phyloP scores from a whole-genome alignment of 2,888 invertebrate genomes.

The Lepidochrysops patricia region DNA sequence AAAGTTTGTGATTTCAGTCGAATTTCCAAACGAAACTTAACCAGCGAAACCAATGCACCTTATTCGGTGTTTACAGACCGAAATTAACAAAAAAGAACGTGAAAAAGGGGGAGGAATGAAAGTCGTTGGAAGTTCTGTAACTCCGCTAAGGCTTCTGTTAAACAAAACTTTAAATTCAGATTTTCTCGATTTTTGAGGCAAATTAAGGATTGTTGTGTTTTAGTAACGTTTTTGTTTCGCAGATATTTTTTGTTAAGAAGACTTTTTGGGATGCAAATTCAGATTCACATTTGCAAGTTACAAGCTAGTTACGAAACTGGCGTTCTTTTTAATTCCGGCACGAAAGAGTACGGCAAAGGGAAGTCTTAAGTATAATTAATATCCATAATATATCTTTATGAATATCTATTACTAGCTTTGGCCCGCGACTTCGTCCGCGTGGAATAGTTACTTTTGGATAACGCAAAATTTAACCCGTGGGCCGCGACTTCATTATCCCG shows the following conservation, averaged over 20 bases:
- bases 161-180: conserved; percentile 25
- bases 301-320: background rate
- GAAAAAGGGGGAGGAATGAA: conserved; percentile 19
- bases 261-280: conserved; percentile 6
- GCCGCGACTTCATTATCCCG: no score
- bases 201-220: conserved; percentile 20
- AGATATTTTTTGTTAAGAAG: conserved; percentile 9
- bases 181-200: conserved; percentile 22
- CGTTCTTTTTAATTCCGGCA: background rate
- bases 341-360: no score
- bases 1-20: conserved; percentile 16
- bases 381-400: no score
- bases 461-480: no score
- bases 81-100: conserved; percentile 24
- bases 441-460: no score
- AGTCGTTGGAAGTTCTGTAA: conserved; percentile 25
- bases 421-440: no score
- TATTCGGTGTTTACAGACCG: conserved; percentile 22
- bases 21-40: conserved; percentile 16
- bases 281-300: background rate
- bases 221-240: conserved; percentile 10
- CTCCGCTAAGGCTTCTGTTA: conserved; percentile 28
- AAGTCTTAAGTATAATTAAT: no score
- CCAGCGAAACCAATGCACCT: conserved; percentile 17
- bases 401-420: no score